Evolutionary conservation across 2,113 vertebrate genomes (phyloP).

Genomic region (Syngnathus scovelli): DNA sequence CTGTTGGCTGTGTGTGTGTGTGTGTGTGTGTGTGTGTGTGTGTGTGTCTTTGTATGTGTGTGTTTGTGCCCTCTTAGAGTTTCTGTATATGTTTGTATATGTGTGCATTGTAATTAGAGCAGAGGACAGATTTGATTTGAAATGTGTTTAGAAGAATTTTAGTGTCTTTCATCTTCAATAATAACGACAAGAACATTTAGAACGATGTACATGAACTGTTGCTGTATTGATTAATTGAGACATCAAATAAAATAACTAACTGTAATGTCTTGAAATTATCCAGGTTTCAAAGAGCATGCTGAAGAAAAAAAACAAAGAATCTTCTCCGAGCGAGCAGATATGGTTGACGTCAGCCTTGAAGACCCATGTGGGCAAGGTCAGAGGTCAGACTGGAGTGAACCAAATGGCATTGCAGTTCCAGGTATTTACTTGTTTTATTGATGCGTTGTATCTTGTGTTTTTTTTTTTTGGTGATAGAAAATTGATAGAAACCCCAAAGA

Average conservation of each 20-base stretch:
- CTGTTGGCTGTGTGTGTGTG: conserved; percentile 38
- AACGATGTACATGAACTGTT: no score
- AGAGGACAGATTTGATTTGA: conserved; percentile 72
- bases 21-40: no score
- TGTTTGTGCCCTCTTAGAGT: conserved; percentile 13
- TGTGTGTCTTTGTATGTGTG: conserved; percentile 20
- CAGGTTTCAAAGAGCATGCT: not conserved
- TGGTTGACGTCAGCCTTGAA: conserved; percentile 15
- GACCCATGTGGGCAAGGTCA: conserved; percentile 33
- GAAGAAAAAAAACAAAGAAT: no score
- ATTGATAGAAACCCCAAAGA: conserved; percentile 75
- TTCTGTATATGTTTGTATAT: conserved; percentile 24
- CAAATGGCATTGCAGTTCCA: conserved; percentile 49
- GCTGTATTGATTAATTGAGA: not conserved
- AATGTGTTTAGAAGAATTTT: conserved; percentile 65
- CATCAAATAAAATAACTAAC: not conserved
- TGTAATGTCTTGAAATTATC: not conserved
- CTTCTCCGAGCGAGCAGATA: conserved; percentile 6
- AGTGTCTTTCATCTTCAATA: conserved; percentile 37
- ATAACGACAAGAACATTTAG: not conserved
- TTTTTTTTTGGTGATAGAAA: conserved; percentile 18
- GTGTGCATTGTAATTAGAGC: conserved; percentile 78
- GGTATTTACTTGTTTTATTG: conserved; percentile 26
- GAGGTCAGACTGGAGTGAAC: conserved; percentile 29
- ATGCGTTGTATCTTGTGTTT: no score